Evolutionary conservation across 1,140 invertebrate genomes (phyloP).

Genomic region (Oedothorax gibbosus): DNA sequence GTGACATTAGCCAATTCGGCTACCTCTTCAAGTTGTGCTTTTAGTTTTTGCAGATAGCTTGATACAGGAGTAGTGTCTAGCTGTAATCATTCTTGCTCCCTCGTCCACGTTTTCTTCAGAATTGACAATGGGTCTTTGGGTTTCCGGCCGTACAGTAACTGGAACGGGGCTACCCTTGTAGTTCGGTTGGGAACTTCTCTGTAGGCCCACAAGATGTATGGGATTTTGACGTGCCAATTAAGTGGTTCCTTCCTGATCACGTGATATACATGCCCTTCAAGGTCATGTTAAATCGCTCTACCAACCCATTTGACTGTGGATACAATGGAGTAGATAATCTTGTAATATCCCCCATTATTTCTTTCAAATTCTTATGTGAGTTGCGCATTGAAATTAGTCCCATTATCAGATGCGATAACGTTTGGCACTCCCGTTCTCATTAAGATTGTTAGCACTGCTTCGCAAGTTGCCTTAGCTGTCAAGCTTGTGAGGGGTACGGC

Average conservation of each 20-base stretch:
- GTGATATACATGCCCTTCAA: conserved; percentile 14
- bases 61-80: not conserved
- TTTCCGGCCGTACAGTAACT: conserved; percentile 12
- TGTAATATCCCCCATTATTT: not conserved
- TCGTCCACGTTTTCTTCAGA: conserved; percentile 22
- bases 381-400: conserved; percentile 12
- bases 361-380: not conserved
- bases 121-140: conserved; percentile 16
- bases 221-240: conserved; percentile 10
- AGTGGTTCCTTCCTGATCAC: not conserved
- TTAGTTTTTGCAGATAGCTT: not conserved
- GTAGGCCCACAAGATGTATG: conserved; percentile 33
- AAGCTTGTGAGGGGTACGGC: too few species aligned
- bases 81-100: not conserved
- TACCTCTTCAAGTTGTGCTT: not conserved
- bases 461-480: too few species aligned
- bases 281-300: conserved; percentile 14
- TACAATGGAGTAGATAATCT: not conserved
- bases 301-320: not conserved
- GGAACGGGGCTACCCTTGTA: conserved; percentile 13
- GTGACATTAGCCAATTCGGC: not conserved
- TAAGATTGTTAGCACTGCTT: conserved; percentile 1
- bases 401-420: too few species aligned
- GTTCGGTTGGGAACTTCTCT: too few species aligned
- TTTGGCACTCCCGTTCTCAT: conserved; percentile 14